Conservation (phyloP, 2,797 vertebrate genomes). For the Lithobates sylvaticus region DNA sequence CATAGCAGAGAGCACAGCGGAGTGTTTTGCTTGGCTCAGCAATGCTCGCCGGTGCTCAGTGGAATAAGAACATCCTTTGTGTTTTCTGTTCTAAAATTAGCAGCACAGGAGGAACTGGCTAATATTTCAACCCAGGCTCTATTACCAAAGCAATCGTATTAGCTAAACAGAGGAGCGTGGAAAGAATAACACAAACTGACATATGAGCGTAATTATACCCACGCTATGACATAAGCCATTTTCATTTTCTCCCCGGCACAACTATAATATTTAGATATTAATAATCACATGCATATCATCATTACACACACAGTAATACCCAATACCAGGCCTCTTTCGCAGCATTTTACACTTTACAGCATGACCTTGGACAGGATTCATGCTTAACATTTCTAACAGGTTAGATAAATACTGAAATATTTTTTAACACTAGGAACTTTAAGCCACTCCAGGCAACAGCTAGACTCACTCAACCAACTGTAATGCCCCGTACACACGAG, state of each 20-base stretch:
- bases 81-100: conserved; percentile 51
- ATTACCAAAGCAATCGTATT: conserved; percentile 16
- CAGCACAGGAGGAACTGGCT: conserved; percentile 16
- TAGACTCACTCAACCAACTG: not conserved
- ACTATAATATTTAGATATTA: not conserved
- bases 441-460: not conserved
- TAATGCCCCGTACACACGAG: too few relatives aligned
- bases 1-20: conserved; percentile 4
- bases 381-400: not conserved
- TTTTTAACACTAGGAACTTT: not conserved
- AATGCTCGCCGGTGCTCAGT: not conserved
- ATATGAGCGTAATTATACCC: conserved; percentile 4
- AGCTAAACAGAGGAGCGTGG: conserved; percentile 15
- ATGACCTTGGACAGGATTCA: not conserved
- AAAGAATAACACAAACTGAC: conserved; percentile 28
- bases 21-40: conserved; percentile 50
- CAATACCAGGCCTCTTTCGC: not conserved
- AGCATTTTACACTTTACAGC: not conserved
- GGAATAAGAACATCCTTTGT: conserved; percentile 51
- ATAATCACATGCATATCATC: not conserved
- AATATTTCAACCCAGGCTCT: conserved; percentile 29
- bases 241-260: not conserved
- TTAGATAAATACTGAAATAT: not conserved
- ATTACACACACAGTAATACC: not conserved
- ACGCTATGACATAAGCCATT: not conserved